Evolutionary conservation across 2,888 invertebrate species (phyloP), one percentile per base, ranked within the genome.

Genomic region (Scaptomyza cyrtandrae): DNA sequence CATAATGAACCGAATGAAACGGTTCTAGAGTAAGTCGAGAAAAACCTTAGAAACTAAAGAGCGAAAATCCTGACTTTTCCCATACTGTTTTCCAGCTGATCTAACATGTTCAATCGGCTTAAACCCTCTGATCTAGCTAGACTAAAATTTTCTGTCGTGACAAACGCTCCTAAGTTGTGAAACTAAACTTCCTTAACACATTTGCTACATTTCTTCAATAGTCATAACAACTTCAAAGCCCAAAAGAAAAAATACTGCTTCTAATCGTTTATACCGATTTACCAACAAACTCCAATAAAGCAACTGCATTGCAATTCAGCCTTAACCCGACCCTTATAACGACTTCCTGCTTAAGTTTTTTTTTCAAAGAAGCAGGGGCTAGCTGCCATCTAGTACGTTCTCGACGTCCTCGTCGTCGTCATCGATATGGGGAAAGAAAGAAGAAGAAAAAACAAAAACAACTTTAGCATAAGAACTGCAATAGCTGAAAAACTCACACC

Each of bases 291-390:
- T 31, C 44, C 41, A 13, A 2, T 24, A 61, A 33, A 45, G 55
- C 63, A 54, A 63, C 61, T 64, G 63, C 69, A 69, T 24, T 62
- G 68, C 57, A 75, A 78, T 74, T 63, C 78, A 58, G 55, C 45
- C 65, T 71, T 74, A 77, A 39, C 55, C 56, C 71, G 65, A 75
- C 73, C 74, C 74, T 77, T 79, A 70, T 86, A 87, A 86, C 88
- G 88, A 86, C 88, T 86, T 86, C 85, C 85, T 86, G 88, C 83
- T 86, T 80, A 83, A 79, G 68, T 87, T 78, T 67, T 68, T 68
- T 61, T 16, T 39, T n/a, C 9, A n/a, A 13, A 35, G 60, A 33
- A 49, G 45, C 52, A 39, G 71, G 45, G 16, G 14, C 27, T 19
- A 24, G 50, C 24, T 24, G 19, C 6, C 24, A 24, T 24, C 24